A percentile compares a stretch with the other conserved stretches of the same genome.
Conservation (phyloP, 1,140 invertebrate species). For the Ips typographus region DNA sequence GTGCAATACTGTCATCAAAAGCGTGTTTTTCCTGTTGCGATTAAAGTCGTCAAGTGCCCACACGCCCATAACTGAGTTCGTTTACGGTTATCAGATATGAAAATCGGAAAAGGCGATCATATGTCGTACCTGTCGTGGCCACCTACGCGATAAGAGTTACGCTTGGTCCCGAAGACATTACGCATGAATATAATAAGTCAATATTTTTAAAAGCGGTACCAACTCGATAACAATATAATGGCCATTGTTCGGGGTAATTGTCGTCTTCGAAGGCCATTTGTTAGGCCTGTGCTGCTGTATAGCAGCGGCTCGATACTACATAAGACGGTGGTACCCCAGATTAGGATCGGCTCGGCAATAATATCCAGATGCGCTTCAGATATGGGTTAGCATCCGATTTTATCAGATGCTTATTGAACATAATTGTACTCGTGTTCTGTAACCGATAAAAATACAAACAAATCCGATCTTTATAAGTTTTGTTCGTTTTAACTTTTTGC, state of each 20-base stretch:
- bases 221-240: slow-evolving; percentile 53
- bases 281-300: slow-evolving; percentile 31
- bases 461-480: slow-evolving; percentile 22
- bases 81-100: slow-evolving; percentile 10
- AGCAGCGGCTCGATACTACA: slow-evolving; percentile 18
- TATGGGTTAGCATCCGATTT: slow-evolving; percentile 43
- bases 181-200: slow-evolving; percentile 50
- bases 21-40: no score
- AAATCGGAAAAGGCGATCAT: slow-evolving; percentile 25
- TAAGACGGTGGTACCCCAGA: slow-evolving; percentile 34
- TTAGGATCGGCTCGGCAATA: slow-evolving; percentile 39
- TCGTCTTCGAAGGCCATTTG: slow-evolving; percentile 49
- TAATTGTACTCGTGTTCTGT: slow-evolving; percentile 46
- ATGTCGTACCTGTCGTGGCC: slow-evolving; percentile 13
- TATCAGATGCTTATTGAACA: slow-evolving; percentile 50
- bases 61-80: slow-evolving; percentile 9
- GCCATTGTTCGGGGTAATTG: slow-evolving; percentile 52
- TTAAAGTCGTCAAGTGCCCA: background rate
- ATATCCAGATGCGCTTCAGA: slow-evolving; percentile 45
- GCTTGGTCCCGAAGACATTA: slow-evolving; percentile 31
- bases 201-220: slow-evolving; percentile 48
- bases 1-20: no score
- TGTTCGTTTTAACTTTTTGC: background rate
- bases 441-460: slow-evolving; percentile 18
- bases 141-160: slow-evolving; percentile 26